Base-by-base conservation (phyloP, 2,888 invertebrate genomes). In the Leptothorax acervorum region DNA sequence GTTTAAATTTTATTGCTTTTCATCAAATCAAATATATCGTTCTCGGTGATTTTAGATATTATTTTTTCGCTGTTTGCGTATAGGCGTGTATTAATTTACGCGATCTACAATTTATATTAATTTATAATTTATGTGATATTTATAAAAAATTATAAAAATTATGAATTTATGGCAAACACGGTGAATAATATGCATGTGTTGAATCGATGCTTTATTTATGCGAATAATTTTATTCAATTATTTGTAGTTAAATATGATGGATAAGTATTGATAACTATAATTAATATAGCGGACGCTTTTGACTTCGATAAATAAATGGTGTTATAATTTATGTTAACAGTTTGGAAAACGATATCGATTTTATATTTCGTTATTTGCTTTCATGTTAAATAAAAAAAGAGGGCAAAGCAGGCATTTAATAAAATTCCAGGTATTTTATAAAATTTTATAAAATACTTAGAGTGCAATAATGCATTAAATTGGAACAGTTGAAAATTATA, bases 311-410 rank as follows among this genome's bases (percentile, higher is more conserved):
- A 60, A 55, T 71, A 71, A 79, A 68, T 55, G 31, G 9, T 35
- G 35, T 48, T 48, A 79, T 73, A 73, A 81, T 73, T 48, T 28
- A 60, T 73, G 9, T 48, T 35, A 48, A 60, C 23, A 73, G 8
- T 45, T 31, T 45, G 55, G 3, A 53, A 42, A 65, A 66, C 9
- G 8, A 70, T 55, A 70, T 70, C 12, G 15, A 53, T 31, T 70
- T 70, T 78, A 74, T 35, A 66, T 55, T 68, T 70, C 1, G 6
- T 48, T 45, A 45, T 6, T 31, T 45, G n/a, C 28, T 65, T 51
- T 35, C 0, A 48, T 35, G 15, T 63, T 35, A 48, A 75, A 60
- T 6, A 18, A 31, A 62, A 42, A 45, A 62, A 11, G 1, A 15
- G 8, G 12, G 53, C 15, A 70, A 8, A 39, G 1, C 8, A 39